Conservation (phyloP, 2,888 invertebrate genomes). For the Eledona agricola region DNA sequence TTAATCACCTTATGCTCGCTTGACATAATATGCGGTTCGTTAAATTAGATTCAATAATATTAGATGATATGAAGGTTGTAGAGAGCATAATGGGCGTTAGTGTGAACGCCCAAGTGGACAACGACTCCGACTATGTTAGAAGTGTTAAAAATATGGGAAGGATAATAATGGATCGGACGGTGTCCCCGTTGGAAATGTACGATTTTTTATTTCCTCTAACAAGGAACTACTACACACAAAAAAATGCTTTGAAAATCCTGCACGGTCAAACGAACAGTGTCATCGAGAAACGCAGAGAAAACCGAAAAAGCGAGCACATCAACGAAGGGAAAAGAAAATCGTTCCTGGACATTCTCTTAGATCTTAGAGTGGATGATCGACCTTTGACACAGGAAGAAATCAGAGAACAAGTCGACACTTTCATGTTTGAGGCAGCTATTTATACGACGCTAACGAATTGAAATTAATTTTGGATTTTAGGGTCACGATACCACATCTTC, state of each 20-base stretch:
- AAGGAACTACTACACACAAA: slow-evolving; percentile 68
- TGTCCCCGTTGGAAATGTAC: slow-evolving; percentile 60
- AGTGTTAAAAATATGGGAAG: slow-evolving; percentile 69
- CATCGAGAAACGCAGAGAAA: slow-evolving; percentile 3
- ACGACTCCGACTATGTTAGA: slow-evolving; percentile 75
- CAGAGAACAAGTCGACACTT: slow-evolving; percentile 76
- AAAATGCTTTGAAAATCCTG: slow-evolving; percentile 49
- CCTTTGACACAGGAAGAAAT: slow-evolving; percentile 69
- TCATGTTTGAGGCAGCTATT: slow-evolving; percentile 81
- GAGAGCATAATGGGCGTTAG: slow-evolving; percentile 87
- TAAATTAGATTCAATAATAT: too few relatives aligned
- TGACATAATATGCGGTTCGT: slow-evolving; percentile 9
- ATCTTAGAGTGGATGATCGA: slow-evolving; percentile 65
- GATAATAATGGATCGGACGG: slow-evolving; percentile 48
- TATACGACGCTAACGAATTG: slow-evolving; percentile 44
- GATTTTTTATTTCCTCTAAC: slow-evolving; percentile 65
- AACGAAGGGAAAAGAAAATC: slow-evolving; percentile 66
- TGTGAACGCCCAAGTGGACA: slow-evolving; percentile 74
- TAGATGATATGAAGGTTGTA: slow-evolving; percentile 53
- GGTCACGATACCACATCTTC: slow-evolving; percentile 59
- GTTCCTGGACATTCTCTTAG: slow-evolving; percentile 73
- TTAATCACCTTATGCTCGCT: slow-evolving; percentile 6
- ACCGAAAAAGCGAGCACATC: background rate
- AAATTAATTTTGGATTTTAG: slow-evolving; percentile 39
- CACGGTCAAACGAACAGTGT: slow-evolving; percentile 17